Conservation (phyloP, 1,140 invertebrate genomes). For the Chrysomallon squamiferum region DNA sequence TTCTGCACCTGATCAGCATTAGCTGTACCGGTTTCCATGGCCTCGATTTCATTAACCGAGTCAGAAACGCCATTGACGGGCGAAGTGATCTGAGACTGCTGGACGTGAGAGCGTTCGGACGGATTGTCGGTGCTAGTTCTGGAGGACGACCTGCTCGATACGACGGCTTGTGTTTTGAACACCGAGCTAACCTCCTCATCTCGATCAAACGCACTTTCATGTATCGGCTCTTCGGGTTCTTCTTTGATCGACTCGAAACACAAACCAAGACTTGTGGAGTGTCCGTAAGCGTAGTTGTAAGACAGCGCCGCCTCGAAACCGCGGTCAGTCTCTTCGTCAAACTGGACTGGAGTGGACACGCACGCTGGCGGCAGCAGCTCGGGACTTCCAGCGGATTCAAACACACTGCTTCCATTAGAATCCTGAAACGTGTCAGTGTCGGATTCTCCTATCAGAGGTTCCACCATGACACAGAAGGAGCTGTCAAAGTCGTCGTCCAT, state of each 20-base stretch:
- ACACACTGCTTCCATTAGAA: not conserved
- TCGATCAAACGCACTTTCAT: not conserved
- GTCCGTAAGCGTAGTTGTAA: constrained; percentile 7
- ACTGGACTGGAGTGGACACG: not conserved
- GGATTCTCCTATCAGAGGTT: not conserved
- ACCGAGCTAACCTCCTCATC: not conserved
- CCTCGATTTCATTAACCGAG: not conserved
- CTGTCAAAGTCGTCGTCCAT: constrained; percentile 12
- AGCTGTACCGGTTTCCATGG: not conserved
- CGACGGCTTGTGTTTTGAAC: constrained; percentile 3
- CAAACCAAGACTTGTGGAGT: constrained; percentile 12
- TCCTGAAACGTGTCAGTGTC: not conserved
- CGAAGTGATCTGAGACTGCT: not conserved
- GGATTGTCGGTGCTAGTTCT: not conserved
- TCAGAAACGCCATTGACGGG: not conserved
- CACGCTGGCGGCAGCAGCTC: not conserved
- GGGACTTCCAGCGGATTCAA: constrained; percentile 5
- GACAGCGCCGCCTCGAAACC: constrained; percentile 30
- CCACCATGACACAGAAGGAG: not conserved
- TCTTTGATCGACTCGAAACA: constrained; percentile 39
- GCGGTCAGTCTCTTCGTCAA: constrained; percentile 28
- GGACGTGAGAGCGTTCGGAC: too few species aligned
- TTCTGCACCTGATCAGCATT: not conserved
- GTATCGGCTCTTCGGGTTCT: constrained; percentile 26
- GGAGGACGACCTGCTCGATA: not conserved